These are phyloP conservation scores for Drosophila subpulchrella DNA, from an alignment of 1,140 invertebrate genomes.

Conservation along the genomic window DNA sequence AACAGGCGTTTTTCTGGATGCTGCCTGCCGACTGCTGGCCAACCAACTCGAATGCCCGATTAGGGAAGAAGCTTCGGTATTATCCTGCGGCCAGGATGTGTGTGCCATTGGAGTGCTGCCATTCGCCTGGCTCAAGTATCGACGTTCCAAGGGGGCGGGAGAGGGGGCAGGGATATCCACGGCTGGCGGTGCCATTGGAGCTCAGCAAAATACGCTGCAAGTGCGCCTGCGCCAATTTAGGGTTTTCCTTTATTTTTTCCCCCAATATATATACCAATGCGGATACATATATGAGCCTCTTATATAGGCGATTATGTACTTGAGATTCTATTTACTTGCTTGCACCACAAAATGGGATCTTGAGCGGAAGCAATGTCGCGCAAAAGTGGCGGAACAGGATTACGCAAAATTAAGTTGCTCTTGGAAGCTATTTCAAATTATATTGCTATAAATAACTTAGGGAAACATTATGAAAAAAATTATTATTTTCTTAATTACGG, in stretches of 20 bases:
- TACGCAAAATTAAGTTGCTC: conserved; percentile 11
- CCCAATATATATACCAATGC: conserved; percentile 25
- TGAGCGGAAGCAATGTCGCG: conserved; percentile 5
- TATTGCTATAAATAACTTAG: background rate
- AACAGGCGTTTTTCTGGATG: conserved; percentile 3
- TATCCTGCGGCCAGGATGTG: conserved; percentile 65
- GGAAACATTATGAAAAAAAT: background rate
- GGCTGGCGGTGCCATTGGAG: conserved; percentile 75
- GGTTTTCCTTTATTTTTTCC: conserved; percentile 63
- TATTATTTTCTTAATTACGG: background rate
- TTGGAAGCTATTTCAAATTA: background rate
- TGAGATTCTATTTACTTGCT: conserved; percentile 30
- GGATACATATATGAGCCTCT: conserved; percentile 28
- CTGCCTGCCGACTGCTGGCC: conserved; percentile 19
- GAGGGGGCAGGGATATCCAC: conserved; percentile 25
- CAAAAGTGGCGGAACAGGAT: conserved; percentile 8
- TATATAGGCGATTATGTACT: conserved; percentile 52
- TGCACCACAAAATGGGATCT: conserved; percentile 29
- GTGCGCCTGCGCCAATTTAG: conserved; percentile 75
- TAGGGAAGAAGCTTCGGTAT: conserved; percentile 60
- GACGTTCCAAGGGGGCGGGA: conserved; percentile 28
- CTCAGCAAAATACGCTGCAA: conserved; percentile 41
- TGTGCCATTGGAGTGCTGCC: conserved; percentile 67
- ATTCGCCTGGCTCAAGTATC: conserved; percentile 80
- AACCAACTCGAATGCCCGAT: conserved; percentile 50